Evolutionary conservation across 1,140 invertebrate species (phyloP).

Genomic region (Psix sp.): DNA sequence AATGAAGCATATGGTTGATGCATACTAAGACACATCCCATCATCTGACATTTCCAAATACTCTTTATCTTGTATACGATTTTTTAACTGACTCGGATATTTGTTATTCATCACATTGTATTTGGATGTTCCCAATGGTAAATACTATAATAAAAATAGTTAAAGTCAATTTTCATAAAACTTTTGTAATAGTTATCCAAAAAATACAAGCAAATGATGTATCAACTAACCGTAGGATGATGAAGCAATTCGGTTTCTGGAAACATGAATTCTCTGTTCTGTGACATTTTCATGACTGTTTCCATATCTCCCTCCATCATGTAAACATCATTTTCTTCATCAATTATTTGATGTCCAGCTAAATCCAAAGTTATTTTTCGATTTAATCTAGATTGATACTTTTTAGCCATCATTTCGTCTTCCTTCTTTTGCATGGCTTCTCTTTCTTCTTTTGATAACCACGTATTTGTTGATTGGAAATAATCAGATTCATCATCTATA

Average conservation of each 20-base stretch:
- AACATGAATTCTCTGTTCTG: constrained; percentile 33
- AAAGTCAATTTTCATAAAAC: neutral
- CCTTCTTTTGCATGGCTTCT: constrained; percentile 82
- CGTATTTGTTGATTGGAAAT: constrained; percentile 86
- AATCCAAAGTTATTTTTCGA: constrained; percentile 83
- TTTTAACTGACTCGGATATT: constrained; percentile 43
- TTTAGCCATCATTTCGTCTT: constrained; percentile 82
- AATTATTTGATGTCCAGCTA: constrained; percentile 64
- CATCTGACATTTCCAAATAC: constrained; percentile 91
- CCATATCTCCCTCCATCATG: constrained; percentile 69
- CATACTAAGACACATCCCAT: constrained; percentile 93
- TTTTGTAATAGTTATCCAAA: neutral
- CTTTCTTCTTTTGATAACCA: constrained; percentile 88
- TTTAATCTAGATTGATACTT: constrained; percentile 83
- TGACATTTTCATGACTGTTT: constrained; percentile 5
- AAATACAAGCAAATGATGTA: neutral
- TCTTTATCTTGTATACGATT: constrained; percentile 88
- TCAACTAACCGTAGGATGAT: constrained; percentile 39
- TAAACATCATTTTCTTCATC: constrained; percentile 72
- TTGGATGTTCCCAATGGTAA: constrained; percentile 30
- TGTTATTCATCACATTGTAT: constrained; percentile 18
- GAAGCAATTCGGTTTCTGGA: constrained; percentile 33
- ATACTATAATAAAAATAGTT: constrained; percentile 47
- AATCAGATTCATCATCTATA: constrained; percentile 96
- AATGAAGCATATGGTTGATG: constrained; percentile 97